These are phyloP conservation scores for Lepilemur ruficaudatus DNA, from an alignment of 2,797 vertebrate genomes.

Conservation along the genomic window DNA sequence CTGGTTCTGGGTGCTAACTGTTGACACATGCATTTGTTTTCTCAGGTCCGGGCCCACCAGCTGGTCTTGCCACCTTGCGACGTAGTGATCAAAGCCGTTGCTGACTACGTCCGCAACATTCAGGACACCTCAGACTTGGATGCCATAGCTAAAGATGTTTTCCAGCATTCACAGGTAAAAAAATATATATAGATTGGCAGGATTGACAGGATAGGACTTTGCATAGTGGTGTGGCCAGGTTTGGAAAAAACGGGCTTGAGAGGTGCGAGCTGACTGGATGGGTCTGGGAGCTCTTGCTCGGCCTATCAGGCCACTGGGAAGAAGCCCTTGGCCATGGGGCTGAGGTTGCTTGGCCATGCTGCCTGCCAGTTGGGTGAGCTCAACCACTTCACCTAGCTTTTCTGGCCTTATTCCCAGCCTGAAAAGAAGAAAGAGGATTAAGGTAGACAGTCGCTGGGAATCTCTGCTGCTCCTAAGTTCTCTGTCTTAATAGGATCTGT, in stretches of 20 bases:
- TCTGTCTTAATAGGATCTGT: background rate
- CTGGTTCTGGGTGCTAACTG: background rate
- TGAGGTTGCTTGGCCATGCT: background rate
- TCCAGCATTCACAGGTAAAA: constrained; percentile 95
- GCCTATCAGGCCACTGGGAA: background rate
- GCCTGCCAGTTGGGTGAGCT: too few relatives aligned
- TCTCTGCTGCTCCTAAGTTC: background rate
- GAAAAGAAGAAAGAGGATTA: background rate
- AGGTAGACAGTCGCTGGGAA: background rate
- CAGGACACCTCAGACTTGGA: constrained; percentile 93
- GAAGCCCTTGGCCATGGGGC: background rate
- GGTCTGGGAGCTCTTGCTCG: background rate
- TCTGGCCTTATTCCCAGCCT: background rate
- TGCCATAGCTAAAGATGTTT: constrained; percentile 95
- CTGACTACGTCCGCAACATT: constrained; percentile 94
- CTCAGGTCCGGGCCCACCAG: constrained; percentile 96
- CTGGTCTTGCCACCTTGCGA: constrained; percentile 96
- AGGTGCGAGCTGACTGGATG: background rate
- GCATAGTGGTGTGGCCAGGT: background rate
- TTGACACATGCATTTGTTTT: constrained; percentile 53
- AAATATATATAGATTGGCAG: constrained; percentile 13
- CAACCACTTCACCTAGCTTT: background rate
- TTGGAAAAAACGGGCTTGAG: background rate
- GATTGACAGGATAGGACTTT: rapidly evolving
- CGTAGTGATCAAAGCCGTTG: constrained; percentile 96